phyloP scores from a whole-genome alignment of 2,888 invertebrate species.

The Gasteruption jaculator region DNA sequence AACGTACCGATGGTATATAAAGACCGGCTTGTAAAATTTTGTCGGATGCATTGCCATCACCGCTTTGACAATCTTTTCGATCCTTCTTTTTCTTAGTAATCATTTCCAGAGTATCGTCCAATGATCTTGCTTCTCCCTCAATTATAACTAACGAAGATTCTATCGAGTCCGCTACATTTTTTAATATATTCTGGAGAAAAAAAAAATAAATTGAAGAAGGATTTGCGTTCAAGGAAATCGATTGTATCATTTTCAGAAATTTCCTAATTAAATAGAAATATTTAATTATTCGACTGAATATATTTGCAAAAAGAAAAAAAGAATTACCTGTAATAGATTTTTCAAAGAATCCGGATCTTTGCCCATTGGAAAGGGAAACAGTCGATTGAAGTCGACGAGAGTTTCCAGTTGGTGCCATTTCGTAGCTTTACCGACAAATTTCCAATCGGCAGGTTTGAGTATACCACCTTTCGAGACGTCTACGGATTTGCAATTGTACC shows the following conservation, averaged over 20 bases:
- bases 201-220: constrained; percentile 14
- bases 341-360: constrained; percentile 61
- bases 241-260: too few relatives aligned
- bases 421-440: constrained; percentile 65
- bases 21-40: constrained; percentile 62
- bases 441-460: constrained; percentile 72
- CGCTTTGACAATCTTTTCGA: constrained; percentile 50
- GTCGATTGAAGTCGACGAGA: constrained; percentile 70
- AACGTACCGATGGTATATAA: constrained; percentile 68
- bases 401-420: constrained; percentile 77
- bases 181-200: constrained; percentile 60
- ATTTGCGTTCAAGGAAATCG: too few relatives aligned
- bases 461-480: constrained; percentile 55
- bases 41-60: constrained; percentile 49
- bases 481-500: constrained; percentile 63
- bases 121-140: constrained; percentile 67
- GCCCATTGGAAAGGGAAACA: constrained; percentile 66
- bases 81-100: constrained; percentile 61
- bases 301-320: constrained; percentile 6
- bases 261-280: neutral
- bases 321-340: constrained; percentile 63
- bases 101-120: constrained; percentile 61
- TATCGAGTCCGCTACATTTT: constrained; percentile 58
- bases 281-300: neutral
- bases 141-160: constrained; percentile 67